Evolutionary conservation across 2,797 vertebrate species (phyloP).

Genomic region (Typhlichthys subterraneus): DNA sequence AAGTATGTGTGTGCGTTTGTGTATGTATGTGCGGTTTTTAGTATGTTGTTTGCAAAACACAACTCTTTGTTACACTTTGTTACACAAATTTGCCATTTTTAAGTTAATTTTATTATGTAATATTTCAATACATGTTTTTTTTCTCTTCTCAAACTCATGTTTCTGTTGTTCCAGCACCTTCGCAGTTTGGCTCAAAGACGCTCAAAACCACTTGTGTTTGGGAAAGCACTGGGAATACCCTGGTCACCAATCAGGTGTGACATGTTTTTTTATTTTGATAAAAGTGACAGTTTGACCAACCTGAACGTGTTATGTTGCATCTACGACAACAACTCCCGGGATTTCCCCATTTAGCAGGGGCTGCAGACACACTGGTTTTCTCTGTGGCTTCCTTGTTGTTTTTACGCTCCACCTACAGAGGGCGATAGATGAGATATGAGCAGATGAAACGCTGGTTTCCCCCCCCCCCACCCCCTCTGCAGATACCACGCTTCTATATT

Average conservation of each 20-base stretch:
- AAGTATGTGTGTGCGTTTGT: too few species aligned
- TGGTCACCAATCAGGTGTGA: constrained; percentile 77
- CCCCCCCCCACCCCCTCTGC: neutral
- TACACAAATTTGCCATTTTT: too few species aligned
- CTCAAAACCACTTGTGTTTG: constrained; percentile 71
- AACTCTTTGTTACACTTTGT: too few species aligned
- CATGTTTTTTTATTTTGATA: neutral
- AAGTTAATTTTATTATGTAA: too few species aligned
- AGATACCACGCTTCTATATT: constrained; percentile 7
- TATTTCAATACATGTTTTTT: too few species aligned
- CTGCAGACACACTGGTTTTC: too few species aligned
- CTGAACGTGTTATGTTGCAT: too few species aligned
- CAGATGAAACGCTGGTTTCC: neutral
- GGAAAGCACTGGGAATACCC: constrained; percentile 71
- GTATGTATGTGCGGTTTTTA: too few species aligned
- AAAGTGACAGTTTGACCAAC: too few species aligned
- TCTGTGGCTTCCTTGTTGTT: neutral
- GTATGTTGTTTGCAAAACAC: too few species aligned
- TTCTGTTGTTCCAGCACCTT: constrained; percentile 59
- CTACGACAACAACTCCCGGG: too few species aligned
- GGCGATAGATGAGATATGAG: constrained; percentile 38
- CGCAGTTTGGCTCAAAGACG: constrained; percentile 69
- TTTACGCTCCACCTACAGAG: constrained; percentile 29
- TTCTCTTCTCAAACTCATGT: neutral
- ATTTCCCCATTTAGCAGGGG: too few species aligned